phyloP scores from a whole-genome alignment of 2,888 invertebrate genomes.

The Tricholauxania praeusta region DNA sequence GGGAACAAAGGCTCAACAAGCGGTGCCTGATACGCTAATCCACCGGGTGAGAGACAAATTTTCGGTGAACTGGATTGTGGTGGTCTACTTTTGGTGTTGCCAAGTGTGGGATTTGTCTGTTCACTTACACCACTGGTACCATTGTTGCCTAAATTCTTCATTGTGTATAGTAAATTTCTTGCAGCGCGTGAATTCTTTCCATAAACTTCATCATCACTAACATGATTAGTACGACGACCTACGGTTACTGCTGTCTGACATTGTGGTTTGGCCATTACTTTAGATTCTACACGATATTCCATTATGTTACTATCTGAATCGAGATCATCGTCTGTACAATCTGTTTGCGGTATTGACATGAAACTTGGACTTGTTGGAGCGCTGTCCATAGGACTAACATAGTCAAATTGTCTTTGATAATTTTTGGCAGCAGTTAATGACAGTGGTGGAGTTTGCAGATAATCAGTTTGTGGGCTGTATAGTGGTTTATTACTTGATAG shows the following conservation, averaged over 20 bases:
- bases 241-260: constrained; percentile 79
- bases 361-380: constrained; percentile 56
- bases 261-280: constrained; percentile 82
- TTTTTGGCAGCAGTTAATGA: background rate
- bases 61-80: constrained; percentile 52
- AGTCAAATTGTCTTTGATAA: constrained; percentile 50
- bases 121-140: constrained; percentile 49
- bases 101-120: constrained; percentile 45
- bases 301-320: constrained; percentile 69
- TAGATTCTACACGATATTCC: constrained; percentile 76
- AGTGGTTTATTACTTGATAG: constrained; percentile 62
- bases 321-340: constrained; percentile 60
- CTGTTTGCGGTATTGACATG: constrained; percentile 48
- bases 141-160: constrained; percentile 56
- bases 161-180: constrained; percentile 70
- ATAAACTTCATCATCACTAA: constrained; percentile 68
- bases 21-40: constrained; percentile 63
- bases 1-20: constrained; percentile 64
- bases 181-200: constrained; percentile 70
- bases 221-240: constrained; percentile 59
- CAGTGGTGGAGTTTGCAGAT: constrained; percentile 33
- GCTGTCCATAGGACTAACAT: constrained; percentile 54
- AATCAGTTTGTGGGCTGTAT: constrained; percentile 46
- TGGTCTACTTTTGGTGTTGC: constrained; percentile 45
- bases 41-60: constrained; percentile 62